Base-by-base conservation (phyloP, 2,888 invertebrate genomes). In the Dryobota labecula region DNA sequence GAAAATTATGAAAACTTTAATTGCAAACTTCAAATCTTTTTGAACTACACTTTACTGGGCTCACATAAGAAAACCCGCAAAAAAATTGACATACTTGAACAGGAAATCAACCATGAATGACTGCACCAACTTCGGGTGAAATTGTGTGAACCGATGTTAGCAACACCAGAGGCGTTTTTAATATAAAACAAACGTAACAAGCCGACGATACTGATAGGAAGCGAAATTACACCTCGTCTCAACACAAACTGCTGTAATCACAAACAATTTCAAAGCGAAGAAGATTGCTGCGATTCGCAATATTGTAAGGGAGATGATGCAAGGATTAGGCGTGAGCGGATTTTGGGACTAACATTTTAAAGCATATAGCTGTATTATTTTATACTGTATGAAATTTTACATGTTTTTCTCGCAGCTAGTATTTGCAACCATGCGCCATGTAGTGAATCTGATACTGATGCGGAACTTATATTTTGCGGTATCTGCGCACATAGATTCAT, bases 191-290 rank as follows among this genome's bases (percentile, higher is more conserved):
- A 87, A 88, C 84, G 84, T 75, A 80, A 73, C 76, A 81, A 76
- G 79, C 76, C 87, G 78, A 82, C 80, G 76, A 81, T 84, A 84
- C 88, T 88, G 89, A 91, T 92, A 91, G 88, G 85, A 84, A 88
- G 89, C 86, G 61, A 89, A 90, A 92, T 92, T 91, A 93, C 90
- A 92, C 90, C 91, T 91, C 89, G 87, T 85, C 86, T 85, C 88
- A 76, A 88, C 89, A 85, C 89, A 88, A 90, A 92, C 91, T 89
- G 91, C 86, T 90, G 92, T 92, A 92, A 93, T 92, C 92, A 92
- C 90, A 92, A 92, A 93, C 93, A 92, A 92, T 93, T 92, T 91
- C 89, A 89, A 88, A 91, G 90, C 87, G 88, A 89, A 88, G 89
- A 87, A 91, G 90, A 93, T 93, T 92, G 91, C 90, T 86, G 85